Base-by-base conservation (phyloP, 1,140 invertebrate species). In the Thaumatotibia leucotreta region DNA sequence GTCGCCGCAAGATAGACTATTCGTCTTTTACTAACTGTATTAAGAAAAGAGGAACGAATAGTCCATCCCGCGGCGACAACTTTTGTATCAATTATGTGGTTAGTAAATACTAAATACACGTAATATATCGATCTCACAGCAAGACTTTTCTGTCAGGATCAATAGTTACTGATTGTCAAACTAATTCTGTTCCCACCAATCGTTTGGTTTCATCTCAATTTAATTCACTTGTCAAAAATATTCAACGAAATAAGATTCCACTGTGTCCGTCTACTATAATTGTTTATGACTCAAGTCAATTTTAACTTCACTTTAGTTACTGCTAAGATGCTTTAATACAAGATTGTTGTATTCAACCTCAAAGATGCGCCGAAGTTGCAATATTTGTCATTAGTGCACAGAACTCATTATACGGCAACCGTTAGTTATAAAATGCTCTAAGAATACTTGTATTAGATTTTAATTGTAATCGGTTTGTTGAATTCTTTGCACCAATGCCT, bases 371-470 rank as follows among this genome's bases (percentile, higher is more conserved):
- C 39, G 39, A 17, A 45, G 39, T 45, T 45, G 39, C 39, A 45
- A 45, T 45, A 45, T 45, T 45, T 45, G 39, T 45, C 14, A 20
- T 45, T 45, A 45, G 39, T 45, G 35, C 35, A 39, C 35, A 3
- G 35, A 39, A 14, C 39, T 45, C 39, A 45, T 20, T 45, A 20
- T 17, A 45, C 17, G 17, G 39, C 39, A 45, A 45, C 39, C 39
- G 39, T 6, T 45, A 45, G 24, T 58, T 27, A 24, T 58, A 29
- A 17, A 58, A 58, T 27, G 24, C 5, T 58, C 52, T 58, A 58
- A 58, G 52, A 45, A 20, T 45, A 58, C 52, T 58, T 58, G 23
- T 29, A 31, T 29, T 58, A 45, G 39, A 58, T 54, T 54, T 54
- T 24, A 24, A 24, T 58, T 58, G 52, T 58, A 58, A 29, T 58